Base-by-base conservation (phyloP, 2,797 vertebrate genomes). In the Halcyon badia region DNA sequence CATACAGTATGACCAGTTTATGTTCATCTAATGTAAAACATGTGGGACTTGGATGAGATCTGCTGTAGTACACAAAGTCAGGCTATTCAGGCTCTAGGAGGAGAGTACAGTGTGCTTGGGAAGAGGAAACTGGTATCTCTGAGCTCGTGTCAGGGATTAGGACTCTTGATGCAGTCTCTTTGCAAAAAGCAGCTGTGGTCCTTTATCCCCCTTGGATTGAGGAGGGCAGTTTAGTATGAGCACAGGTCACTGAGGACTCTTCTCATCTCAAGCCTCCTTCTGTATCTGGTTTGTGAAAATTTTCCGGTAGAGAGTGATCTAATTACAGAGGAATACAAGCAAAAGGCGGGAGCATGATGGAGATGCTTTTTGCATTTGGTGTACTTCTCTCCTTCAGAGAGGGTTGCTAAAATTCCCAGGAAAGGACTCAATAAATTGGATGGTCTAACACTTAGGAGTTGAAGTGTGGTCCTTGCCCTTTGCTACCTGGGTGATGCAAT, bases 11-110 rank as follows among this genome's bases (percentile, higher is more conserved):
- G 97, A 95, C 84, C 91, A 78, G 76, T 89, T 97, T 97, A 96
- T 96, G 87, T 90, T 96, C 89, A 75, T 68, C 57, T 96, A 96
- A 97, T 90, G 68, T 90, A 94, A 95, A 96, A 96, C 94, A 96
- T 88, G 83, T 96, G 95, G 72, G 44, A 41, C 81, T 96, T 28
- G 75, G 83, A 91, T 42, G 83, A 58, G 89, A 77, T 89, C 48
- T 87, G 41, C 60, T 61, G 18, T 28, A 91, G 49, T 25, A 94
- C 42, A 87, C n/a, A 75, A 62, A 94, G 48, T 77, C 68, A 66
- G 85, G 14, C 41, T 54, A 17, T 64, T 77, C 51, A 42, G 60
- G 49, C 35, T 76, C 35, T 41, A 80, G 14, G 68, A 83, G 61
- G 52, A 71, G 65, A 94, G 68, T n/a, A 72, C 26, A n/a, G 35